Base-by-base conservation (phyloP, 64 coral and sea anemone genomes). In the Montipora sp. region DNA sequence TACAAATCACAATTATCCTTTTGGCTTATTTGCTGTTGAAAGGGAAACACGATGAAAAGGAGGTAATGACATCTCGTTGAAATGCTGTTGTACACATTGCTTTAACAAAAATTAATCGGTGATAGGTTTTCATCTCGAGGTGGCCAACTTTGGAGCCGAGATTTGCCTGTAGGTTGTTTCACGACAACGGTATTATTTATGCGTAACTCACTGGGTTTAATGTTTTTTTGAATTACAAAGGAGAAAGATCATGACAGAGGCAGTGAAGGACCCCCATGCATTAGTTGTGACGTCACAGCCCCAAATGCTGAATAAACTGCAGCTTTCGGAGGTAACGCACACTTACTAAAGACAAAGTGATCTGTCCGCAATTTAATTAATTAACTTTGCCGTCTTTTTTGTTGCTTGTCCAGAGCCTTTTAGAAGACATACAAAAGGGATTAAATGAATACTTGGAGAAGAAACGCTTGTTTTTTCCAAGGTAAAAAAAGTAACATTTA, bases 381-480 rank as follows among this genome's bases (percentile, higher is more conserved):
- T 36, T 57, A n/a, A 79, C 8, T 27, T 59, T 60, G 3, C 68
- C 5, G 8, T 14, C 3, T 63, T 14, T 16, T 63, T 4, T 78
- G 3, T 11, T 51, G n/a, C 18, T 71, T 80, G 83, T 90, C 48
- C 21, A 98, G 96, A 94, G 70, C 77, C 83, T 98, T 47, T 75
- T 98, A 11, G 96, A 98, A 73, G 94, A 93, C 87, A 98, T 98
- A 18, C 96, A 98, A 18, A 98, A 90, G 58, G 96, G 96, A 69
- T 75, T 98, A 8, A 98, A 98, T 23, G 96, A 98, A 36, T 98
- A 98, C 51, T 83, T 98, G 67, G 96, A 98, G 87, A 98, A 95
- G 78, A 98, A 98, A 63, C 93, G 96, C 20, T 80, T 98, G 63
- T 98, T 98, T 82, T 98, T 98, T 23, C 96, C 96, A 48, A 92